Percentiles rank a stretch among this genome's conserved stretches.
Conservation (phyloP, 2,797 vertebrate species). For the Gastrophryne carolinensis region DNA sequence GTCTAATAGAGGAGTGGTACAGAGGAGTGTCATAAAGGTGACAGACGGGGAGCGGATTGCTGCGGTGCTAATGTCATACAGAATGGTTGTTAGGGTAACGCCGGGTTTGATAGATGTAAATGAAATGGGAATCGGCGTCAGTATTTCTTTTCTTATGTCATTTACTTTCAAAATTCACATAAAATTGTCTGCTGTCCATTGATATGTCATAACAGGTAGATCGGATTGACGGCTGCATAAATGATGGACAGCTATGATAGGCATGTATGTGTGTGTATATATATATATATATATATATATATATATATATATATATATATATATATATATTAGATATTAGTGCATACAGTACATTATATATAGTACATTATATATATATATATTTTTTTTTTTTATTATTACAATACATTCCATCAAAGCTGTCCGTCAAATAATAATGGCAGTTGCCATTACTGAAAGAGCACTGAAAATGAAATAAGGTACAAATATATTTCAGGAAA, state of each 20-base stretch:
- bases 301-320: too few relatives aligned
- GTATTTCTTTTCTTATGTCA: not conserved
- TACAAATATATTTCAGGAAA: not conserved
- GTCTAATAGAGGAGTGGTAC: not conserved
- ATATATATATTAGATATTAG: too few relatives aligned
- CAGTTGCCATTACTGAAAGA: not conserved
- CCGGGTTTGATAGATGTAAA: not conserved
- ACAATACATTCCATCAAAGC: too few relatives aligned
- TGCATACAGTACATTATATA: too few relatives aligned
- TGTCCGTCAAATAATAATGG: too few relatives aligned
- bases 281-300: too few relatives aligned
- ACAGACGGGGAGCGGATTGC: conserved; percentile 9
- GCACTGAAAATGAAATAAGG: not conserved
- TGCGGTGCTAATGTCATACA: conserved; percentile 2
- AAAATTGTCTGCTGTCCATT: not conserved
- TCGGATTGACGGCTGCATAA: not conserved
- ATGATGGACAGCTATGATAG: too few relatives aligned
- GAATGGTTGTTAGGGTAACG: conserved; percentile 39
- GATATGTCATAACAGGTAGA: not conserved
- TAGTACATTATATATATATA: too few relatives aligned
- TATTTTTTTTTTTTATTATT: too few relatives aligned
- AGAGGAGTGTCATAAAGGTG: conserved; percentile 19
- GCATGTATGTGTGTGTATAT: too few relatives aligned
- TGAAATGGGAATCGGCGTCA: not conserved
- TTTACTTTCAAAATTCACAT: not conserved